Base-by-base conservation (phyloP, 2,888 invertebrate genomes). In the Eristalis intricaria region DNA sequence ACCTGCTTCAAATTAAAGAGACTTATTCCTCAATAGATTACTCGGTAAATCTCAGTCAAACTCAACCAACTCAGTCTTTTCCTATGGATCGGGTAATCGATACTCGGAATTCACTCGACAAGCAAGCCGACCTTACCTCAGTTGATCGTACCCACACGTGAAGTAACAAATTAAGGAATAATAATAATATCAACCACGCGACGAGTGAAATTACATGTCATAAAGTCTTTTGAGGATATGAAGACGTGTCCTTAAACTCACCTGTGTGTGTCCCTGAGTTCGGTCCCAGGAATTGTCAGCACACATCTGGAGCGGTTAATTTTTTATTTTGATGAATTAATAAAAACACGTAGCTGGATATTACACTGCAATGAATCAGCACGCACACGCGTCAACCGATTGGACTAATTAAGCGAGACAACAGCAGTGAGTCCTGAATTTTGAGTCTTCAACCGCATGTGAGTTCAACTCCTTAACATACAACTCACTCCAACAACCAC, bases 301-400 rank as follows among this genome's bases (percentile, higher is more conserved):
- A 32, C 81, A 76, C 84, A 84, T 78, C 77, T 82, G 69, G 77
- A 82, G 77, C 82, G 74, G 77, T 83, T 83, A 83, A 86, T 83
- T 86, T 83, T 75, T 78, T 83, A 78, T 83, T 86, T 83, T 84
- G 79, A 87, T 87, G 79, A 84, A 87, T 87, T 87, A 87, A 87
- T 87, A 84, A 80, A 87, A 84, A 87, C 87, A 87, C 79, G 84
- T 75, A 79, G 80, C 79, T 80, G 79, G 66, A 84, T 71, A 73
- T 84, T 50, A 43, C 58, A 75, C 71, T 75, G 70, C 68, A 70
- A 66, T 83, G 71, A 75, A 84, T 69, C 19, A 61, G 32, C 71
- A 82, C 80, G 66, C 71, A 85, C 68, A 15, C 40, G 26, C 76
- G 50, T 61, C 50, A 71, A 50, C 78, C 63, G 43, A 29, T 60